Base-by-base conservation (phyloP, 2,113 vertebrate genomes). In the Scytalopus superciliaris region DNA sequence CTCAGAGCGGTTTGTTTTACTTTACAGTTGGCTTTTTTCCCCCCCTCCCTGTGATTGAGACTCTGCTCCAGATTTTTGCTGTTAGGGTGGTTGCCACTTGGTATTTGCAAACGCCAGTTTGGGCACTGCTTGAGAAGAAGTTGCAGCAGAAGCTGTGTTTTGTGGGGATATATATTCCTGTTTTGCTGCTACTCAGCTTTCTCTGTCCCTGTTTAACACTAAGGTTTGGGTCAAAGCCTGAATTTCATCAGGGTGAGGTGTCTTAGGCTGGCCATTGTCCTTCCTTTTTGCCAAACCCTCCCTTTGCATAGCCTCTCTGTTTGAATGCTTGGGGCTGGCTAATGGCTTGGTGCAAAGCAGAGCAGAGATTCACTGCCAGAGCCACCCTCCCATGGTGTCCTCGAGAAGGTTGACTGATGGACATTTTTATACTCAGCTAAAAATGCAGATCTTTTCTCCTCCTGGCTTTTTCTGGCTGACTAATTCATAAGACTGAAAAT, bases 121-220 rank as follows among this genome's bases (percentile, higher is more conserved):
- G 84, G 49, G 74, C 12, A 14, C 44, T 45, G 33, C 75, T 77
- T 42, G 52, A 74, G 72, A 87, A 81, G 47, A 56, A 21, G 35
- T 6, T 64, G 33, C 40, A 90, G 73, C 66, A 84, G 79, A 68
- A 81, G 22, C 53, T 75, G 77, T 8, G 11, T 53, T 94, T 86
- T 90, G 45, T 60, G 60, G 33, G 27, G 14, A 9, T 70, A 6
- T 64, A 13, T 80, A 83, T 92, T 84, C 63, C 56, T 91, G 19
- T 12, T 91, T 69, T 83, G 45, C 45, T 56, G 52, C 67, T 91
- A 30, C 39, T 91, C 70, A 42, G 35, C 50, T 89, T 87, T 88
- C 81, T 75, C 24, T n/a, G 11, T 90, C 83, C 75, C 84, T 59
- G 19, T 73, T 90, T 86, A 50, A 69, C 40, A 31, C 31, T 27